Conservation (phyloP, 2,113 vertebrate genomes). For the Trogon melanurus region DNA sequence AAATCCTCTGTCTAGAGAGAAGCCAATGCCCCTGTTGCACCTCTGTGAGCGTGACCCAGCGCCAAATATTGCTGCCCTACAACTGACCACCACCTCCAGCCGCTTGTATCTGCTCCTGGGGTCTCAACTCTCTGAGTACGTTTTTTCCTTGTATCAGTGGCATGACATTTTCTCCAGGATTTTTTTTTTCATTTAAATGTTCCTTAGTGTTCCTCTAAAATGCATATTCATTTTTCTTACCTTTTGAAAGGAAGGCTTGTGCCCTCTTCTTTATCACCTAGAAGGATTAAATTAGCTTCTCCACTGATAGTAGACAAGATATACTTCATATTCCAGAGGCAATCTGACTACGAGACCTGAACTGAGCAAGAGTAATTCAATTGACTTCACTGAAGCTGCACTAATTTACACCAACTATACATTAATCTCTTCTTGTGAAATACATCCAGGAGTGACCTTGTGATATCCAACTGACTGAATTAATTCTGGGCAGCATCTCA, state of each 20-base stretch:
- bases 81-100: neutral
- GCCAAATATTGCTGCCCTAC: neutral
- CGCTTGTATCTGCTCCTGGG: neutral
- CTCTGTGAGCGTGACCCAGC: neutral
- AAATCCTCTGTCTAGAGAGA: neutral
- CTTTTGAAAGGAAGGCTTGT: neutral
- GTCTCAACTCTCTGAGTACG: neutral
- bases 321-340: conserved; percentile 17
- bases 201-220: neutral
- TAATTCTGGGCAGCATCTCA: neutral
- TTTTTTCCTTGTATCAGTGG: neutral
- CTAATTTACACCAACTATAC: conserved; percentile 50
- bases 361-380: conserved; percentile 16
- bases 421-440: conserved; percentile 29
- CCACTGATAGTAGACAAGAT: neutral
- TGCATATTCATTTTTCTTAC: neutral
- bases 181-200: neutral
- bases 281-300: conserved; percentile 35
- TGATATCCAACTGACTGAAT: neutral
- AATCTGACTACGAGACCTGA: neutral
- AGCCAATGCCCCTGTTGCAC: neutral
- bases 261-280: neutral
- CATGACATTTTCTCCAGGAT: neutral
- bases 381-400: conserved; percentile 38
- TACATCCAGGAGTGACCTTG: conserved; percentile 28